These are phyloP conservation scores for Andrena camellia DNA, from an alignment of 2,888 invertebrate species.

Conservation along the genomic window DNA sequence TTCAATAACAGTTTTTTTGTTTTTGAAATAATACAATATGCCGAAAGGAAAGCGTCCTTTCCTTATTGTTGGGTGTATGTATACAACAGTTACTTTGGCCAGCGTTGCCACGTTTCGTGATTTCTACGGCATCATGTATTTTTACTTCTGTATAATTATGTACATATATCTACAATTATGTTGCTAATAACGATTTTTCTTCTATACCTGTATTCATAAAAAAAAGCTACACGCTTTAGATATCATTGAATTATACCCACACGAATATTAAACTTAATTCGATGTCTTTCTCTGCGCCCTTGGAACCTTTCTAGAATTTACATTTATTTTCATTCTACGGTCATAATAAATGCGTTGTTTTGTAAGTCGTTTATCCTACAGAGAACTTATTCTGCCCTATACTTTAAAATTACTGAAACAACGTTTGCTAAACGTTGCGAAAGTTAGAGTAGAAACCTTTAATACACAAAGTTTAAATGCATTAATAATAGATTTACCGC, in stretches of 20 bases:
- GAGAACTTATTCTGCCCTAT: neutral
- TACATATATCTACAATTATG: neutral
- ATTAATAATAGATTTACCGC: neutral
- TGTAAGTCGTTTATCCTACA: neutral
- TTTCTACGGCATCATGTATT: neutral
- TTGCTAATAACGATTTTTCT: neutral
- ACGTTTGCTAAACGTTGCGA: conserved; percentile 23
- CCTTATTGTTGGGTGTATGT: conserved; percentile 1
- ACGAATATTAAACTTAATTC: neutral
- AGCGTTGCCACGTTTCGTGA: conserved; percentile 41
- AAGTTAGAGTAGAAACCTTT: neutral
- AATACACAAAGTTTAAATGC: neutral
- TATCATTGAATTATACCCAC: neutral
- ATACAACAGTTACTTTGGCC: conserved; percentile 32
- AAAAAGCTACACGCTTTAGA: neutral
- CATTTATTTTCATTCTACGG: neutral
- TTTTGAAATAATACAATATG: neutral
- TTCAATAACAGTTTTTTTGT: neutral
- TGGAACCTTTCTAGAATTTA: neutral
- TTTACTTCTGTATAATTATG: neutral
- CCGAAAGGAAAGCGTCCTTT: conserved; percentile 48
- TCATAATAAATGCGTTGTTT: neutral
- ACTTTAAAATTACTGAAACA: neutral
- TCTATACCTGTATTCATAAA: neutral
- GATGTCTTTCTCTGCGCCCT: neutral